Evolutionary conservation across 2,888 invertebrate genomes (phyloP).

Genomic region (Platerodrilus igneus): DNA sequence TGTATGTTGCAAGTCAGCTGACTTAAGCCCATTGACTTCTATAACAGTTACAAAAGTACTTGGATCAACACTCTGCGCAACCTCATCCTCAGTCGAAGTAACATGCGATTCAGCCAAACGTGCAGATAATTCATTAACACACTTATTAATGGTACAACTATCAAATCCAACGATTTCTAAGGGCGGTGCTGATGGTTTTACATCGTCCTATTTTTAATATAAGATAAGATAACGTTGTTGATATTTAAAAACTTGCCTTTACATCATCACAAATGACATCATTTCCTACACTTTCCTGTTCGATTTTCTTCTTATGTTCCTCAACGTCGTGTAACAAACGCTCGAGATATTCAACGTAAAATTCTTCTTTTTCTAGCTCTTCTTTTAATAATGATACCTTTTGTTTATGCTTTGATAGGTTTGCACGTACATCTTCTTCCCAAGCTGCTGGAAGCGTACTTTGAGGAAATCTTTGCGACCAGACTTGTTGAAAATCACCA

Average conservation of each 20-base stretch:
- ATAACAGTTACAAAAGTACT: constrained; percentile 81
- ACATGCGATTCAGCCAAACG: constrained; percentile 26
- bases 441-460: constrained; percentile 86
- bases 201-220: constrained; percentile 8
- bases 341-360: constrained; percentile 86
- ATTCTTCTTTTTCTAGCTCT: constrained; percentile 85
- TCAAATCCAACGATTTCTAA: constrained; percentile 36
- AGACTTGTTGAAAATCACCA: constrained; percentile 86
- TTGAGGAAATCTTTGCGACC: constrained; percentile 87
- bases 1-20: constrained; percentile 29
- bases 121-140: constrained; percentile 65
- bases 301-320: constrained; percentile 64
- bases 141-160: constrained; percentile 55
- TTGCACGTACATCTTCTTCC: constrained; percentile 89
- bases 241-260: constrained; percentile 26
- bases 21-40: constrained; percentile 77
- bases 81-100: constrained; percentile 5
- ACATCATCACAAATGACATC: constrained; percentile 30
- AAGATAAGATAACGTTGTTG: constrained; percentile 2
- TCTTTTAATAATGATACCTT: constrained; percentile 77
- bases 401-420: constrained; percentile 83
- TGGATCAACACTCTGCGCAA: constrained; percentile 45
- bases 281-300: constrained; percentile 37
- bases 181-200: constrained; percentile 31
- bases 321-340: constrained; percentile 80